Evolutionary conservation across 2,113 vertebrate species (phyloP), one percentile per base, ranked within the genome.

Genomic region (Urocolius indicus): DNA sequence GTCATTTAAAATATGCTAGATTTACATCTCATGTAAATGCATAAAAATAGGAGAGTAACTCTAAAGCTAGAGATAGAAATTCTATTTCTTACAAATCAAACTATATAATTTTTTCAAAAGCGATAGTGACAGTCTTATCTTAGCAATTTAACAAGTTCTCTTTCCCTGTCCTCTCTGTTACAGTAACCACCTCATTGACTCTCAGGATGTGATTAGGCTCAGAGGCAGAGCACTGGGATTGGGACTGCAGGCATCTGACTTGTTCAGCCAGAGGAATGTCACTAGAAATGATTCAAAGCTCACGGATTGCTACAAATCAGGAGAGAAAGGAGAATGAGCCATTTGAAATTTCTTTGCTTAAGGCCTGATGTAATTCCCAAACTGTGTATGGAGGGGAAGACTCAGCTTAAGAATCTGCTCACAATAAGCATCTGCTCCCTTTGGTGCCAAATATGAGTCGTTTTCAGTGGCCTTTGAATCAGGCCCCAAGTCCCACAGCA

Each of bases 21-120:
- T 92, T 88, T 96, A 73, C 54, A 86, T 93, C 91, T 95, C 87
- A 89, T 89, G 67, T 78, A 94, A 94, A 96, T 95, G 52, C 48
- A 93, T 94, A 75, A 77, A 79, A 92, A 83, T 11, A 66, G n/a
- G 69, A 74, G 61, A 38, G 29, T 32, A 68, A 85, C 88, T 77
- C 52, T 36, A 90, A 76, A 86, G 75, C 13, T 16, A 67, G 79
- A 78, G 68, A 77, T 27, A 54, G 55, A 94, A 79, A 68, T 78
- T 57, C 45, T 58, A 38, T 90, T 95, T 95, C 76, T 91, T 75
- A 61, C 51, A 84, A 87, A 86, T 81, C 45, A 67, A 82, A 2
- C 2, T 15, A 16, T n/a, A 23, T 71, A 19, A 15, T 65, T 85
- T 79, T 76, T 72, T 71, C 78, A 52, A 29, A 77, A 95, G 78